These are phyloP conservation scores for Psittacara wagleri DNA, from an alignment of 2,113 vertebrate species.

Conservation along the genomic window DNA sequence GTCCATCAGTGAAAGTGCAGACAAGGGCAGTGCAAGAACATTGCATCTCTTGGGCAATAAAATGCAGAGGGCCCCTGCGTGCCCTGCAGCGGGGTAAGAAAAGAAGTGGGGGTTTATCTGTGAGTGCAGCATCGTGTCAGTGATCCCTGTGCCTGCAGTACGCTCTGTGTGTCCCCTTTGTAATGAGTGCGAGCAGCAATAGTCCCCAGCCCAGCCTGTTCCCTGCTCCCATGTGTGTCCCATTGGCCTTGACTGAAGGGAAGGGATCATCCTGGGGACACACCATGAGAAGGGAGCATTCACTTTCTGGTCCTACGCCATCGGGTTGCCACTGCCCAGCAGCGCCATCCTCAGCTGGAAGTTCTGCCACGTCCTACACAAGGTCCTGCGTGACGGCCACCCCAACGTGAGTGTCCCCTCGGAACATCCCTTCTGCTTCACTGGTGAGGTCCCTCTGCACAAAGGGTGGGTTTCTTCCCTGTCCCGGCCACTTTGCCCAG, in stretches of 20 bases:
- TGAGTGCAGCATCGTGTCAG: fast-evolving
- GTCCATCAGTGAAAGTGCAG: background rate
- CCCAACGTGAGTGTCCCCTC: conserved; percentile 83
- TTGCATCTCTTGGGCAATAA: background rate
- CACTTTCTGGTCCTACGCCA: conserved; percentile 97
- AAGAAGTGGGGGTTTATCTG: background rate
- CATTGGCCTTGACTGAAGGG: conserved; percentile 71
- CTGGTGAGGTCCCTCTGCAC: background rate
- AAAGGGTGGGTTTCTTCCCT: background rate
- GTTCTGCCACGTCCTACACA: conserved; percentile 96
- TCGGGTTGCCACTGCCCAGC: conserved; percentile 89
- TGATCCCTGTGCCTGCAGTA: background rate
- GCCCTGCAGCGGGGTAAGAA: background rate
- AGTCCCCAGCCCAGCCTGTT: background rate
- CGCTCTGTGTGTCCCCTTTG: fast-evolving
- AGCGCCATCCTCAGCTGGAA: conserved; percentile 98
- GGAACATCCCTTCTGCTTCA: fast-evolving
- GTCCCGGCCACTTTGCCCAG: background rate
- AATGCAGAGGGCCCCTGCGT: fast-evolving
- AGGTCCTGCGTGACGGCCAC: conserved; percentile 92
- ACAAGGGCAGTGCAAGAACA: background rate
- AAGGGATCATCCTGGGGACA: conserved; percentile 95
- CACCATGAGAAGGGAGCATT: conserved; percentile 96
- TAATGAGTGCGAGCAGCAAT: background rate
- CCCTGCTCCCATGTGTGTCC: background rate